Evolutionary conservation across 2,113 vertebrate genomes (phyloP).

Genomic region (Bos javanicus): DNA sequence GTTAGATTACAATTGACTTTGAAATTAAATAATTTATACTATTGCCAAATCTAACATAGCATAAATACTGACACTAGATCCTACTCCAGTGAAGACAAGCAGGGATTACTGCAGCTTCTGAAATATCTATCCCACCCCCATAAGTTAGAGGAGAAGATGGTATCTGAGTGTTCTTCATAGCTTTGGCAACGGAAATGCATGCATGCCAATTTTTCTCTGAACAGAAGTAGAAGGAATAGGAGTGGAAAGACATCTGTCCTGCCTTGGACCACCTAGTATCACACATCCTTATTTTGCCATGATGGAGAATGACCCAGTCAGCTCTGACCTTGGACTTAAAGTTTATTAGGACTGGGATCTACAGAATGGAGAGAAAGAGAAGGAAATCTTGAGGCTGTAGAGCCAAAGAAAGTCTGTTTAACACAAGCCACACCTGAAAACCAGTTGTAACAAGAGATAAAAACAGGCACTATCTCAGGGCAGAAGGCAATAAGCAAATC

Average conservation of each 20-base stretch:
- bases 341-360: neutral
- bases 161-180: neutral
- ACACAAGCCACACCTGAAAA: neutral
- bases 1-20: too few species aligned
- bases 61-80: neutral
- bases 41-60: neutral
- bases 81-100: neutral
- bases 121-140: neutral
- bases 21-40: too few species aligned
- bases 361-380: neutral
- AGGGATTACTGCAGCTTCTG: neutral
- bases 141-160: neutral
- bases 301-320: neutral
- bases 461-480: too few species aligned
- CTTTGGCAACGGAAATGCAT: neutral
- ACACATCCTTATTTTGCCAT: neutral
- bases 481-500: neutral
- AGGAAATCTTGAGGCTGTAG: neutral
- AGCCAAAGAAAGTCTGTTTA: neutral
- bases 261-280: neutral
- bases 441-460: neutral
- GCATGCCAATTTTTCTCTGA: neutral
- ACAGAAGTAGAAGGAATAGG: neutral
- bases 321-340: neutral
- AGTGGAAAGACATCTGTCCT: neutral